phyloP scores from a whole-genome alignment of 2,113 vertebrate genomes.

The Sylvietta virens region DNA sequence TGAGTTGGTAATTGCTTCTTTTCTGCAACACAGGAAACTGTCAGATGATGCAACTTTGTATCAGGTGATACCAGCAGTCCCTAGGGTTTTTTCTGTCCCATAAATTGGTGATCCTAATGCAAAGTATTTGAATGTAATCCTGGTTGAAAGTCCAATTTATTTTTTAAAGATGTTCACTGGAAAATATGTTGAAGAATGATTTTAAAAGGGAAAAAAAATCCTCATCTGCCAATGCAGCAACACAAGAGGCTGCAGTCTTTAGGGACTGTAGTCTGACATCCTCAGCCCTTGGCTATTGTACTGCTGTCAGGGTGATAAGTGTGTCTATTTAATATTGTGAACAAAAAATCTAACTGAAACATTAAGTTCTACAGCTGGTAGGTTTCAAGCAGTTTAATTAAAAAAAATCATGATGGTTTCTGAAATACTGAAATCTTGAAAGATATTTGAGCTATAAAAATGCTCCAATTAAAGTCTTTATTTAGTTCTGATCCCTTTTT shows the following conservation, averaged over 20 bases:
- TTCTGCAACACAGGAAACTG: background rate
- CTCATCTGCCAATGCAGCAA: background rate
- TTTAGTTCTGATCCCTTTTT: background rate
- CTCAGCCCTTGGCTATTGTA: background rate
- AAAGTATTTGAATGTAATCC: background rate
- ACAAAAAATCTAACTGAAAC: background rate
- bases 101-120: background rate
- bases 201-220: background rate
- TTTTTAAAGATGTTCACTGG: background rate
- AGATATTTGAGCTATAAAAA: background rate
- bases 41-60: background rate
- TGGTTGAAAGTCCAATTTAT: background rate
- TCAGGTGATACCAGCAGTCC: background rate
- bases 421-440: background rate
- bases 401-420: background rate
- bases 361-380: background rate
- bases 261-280: background rate
- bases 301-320: background rate
- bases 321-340: background rate
- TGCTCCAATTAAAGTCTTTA: background rate
- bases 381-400: background rate
- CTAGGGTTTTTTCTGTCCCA: background rate
- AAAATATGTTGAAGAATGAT: background rate
- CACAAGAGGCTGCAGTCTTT: background rate
- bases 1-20: background rate